Percentiles rank a stretch among this genome's conserved stretches.
Conservation (phyloP, 2,113 vertebrate genomes). For the Vulpes ferrilata region DNA sequence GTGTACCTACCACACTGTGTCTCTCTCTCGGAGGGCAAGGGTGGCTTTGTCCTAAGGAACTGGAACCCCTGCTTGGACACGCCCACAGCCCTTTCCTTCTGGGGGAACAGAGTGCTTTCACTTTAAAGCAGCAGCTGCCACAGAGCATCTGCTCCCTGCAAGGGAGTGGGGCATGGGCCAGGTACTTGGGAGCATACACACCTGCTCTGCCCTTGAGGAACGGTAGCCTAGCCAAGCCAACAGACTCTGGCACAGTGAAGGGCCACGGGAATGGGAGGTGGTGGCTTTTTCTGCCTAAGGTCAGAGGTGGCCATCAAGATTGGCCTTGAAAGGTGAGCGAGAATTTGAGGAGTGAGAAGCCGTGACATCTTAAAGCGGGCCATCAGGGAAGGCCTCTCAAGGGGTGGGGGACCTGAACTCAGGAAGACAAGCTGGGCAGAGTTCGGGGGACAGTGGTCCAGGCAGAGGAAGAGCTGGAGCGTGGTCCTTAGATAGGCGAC, state of each 20-base stretch:
- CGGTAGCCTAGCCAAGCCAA: background rate
- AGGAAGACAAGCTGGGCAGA: background rate
- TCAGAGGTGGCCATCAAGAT: background rate
- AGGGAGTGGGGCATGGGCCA: rapidly evolving
- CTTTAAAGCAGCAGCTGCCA: background rate
- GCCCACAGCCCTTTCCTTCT: background rate
- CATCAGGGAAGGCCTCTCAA: background rate
- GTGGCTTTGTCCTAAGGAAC: background rate
- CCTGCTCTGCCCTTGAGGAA: background rate
- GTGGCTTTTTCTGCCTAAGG: background rate
- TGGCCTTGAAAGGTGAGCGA: background rate
- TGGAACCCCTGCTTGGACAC: no score
- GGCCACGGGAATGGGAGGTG: background rate
- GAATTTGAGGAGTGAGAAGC: background rate
- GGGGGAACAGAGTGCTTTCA: background rate
- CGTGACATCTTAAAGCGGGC: background rate
- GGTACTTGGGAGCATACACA: background rate
- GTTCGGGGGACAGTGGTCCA: no score
- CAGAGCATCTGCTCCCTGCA: rapidly evolving
- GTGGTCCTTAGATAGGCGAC: background rate
- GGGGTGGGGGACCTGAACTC: background rate
- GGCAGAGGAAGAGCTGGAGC: background rate
- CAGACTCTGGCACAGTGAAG: background rate
- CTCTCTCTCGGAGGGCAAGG: background rate
- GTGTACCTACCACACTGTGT: background rate